Percentiles rank a stretch among this genome's conserved stretches.
These are phyloP conservation scores for Caerostris darwini DNA, from an alignment of 1,140 invertebrate species.

Conservation along the genomic window DNA sequence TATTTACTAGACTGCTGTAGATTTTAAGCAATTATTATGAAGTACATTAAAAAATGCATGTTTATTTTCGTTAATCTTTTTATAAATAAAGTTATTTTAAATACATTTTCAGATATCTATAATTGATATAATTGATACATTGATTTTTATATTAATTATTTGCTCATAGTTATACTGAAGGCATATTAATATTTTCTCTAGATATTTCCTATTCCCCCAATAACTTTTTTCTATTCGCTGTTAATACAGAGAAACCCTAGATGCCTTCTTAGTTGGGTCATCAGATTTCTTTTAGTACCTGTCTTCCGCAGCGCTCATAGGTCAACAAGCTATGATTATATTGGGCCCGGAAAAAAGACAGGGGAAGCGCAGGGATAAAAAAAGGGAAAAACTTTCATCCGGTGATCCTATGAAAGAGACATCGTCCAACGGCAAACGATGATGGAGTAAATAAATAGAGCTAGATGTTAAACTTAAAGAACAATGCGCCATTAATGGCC, in stretches of 20 bases:
- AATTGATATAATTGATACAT: no score
- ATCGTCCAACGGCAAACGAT: slow-evolving; percentile 41
- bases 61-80: no score
- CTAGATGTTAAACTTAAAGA: neutral
- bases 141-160: no score
- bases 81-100: no score
- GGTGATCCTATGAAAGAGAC: slow-evolving; percentile 23
- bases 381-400: neutral
- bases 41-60: no score
- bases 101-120: no score
- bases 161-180: neutral
- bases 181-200: neutral
- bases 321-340: slow-evolving; percentile 60
- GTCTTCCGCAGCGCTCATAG: neutral
- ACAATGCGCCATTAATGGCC: neutral
- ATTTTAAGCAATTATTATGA: no score
- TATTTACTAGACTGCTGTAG: no score
- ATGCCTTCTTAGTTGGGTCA: neutral
- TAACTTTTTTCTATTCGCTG: neutral
- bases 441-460: slow-evolving; percentile 52
- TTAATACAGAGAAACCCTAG: neutral
- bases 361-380: neutral
- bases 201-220: neutral
- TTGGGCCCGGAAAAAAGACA: neutral
- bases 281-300: slow-evolving; percentile 21